Evolutionary conservation across 1,140 invertebrate genomes (phyloP), one percentile per base, ranked within the genome.

Genomic region (Bombus terrestris): DNA sequence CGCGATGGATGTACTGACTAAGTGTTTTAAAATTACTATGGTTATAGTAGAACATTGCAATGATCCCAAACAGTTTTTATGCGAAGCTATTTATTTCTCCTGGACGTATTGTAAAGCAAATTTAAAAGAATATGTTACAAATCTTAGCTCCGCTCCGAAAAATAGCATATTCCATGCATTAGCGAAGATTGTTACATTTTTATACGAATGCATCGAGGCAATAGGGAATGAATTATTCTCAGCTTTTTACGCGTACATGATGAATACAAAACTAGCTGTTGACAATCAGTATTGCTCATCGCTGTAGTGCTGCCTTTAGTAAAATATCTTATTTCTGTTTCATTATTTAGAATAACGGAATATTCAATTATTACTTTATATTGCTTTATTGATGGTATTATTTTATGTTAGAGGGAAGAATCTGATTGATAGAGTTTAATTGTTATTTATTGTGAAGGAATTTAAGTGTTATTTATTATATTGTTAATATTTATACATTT

Each of bases 91-190:
- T 83, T 43, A 32, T 18, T 83, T 83, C 37, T 1, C 35, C 15
- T 83, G 81, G 81, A n/a, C 28, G 8, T 83, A 83, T 28, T 69
- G 39, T 8, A 83, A 77, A 39, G 74, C 28, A 32, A 83, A 77
- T 57, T 37, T 83, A 22, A 69, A 41, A 1, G 1, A 69, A 18
- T 57, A 41, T 3, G 6, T 1, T 25, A 3, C 3, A 53, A 32
- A 25, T 6, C 9, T 8, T 1, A 15, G 25, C 0, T 43, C 35
- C 22, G 4, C 71, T 10, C 1, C 12, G 28, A 74, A 28, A 64
- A 32, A 28, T 4, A 69, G 15, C 0, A 12, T 77, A 25, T 41
- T 32, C 10, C 10, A 53, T 4, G 8, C 13, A 4, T 22, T 83
- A 8, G 2, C 28, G 9, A 59, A 69, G 12, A 77, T 77, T 5